Evolutionary conservation across 2,113 vertebrate species (phyloP), one percentile per base, ranked within the genome.

Genomic region (Syrrhaptes paradoxus): DNA sequence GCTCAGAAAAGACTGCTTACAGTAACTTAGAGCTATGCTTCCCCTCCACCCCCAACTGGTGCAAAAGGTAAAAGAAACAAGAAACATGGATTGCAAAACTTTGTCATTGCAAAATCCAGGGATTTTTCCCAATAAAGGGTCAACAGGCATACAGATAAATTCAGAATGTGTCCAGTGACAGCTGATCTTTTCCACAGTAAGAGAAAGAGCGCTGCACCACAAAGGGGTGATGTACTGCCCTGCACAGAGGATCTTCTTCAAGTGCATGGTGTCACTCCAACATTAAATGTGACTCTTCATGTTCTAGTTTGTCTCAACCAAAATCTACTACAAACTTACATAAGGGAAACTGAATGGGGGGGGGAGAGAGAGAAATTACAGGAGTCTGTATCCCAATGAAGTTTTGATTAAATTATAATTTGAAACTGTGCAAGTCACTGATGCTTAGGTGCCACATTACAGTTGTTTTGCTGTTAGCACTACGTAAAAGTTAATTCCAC

Each of bases 361-460:
- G 7, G 3, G 36, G 11, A 3, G 6, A 6, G 10, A 26, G 55
- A 82, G 11, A 88, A n/a, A 51, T 62, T 8, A 31, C 61, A 75
- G 9, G 7, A 17, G 26, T n/a, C 19, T 74, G 32, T 51, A 76
- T 62, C 45, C 41, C 41, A 36, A 57, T 4, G 3, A 80, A 73
- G 26, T 45, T 87, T 75, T 73, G 15, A 82, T 55, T 57, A 84
- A 80, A 83, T 70, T 70, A 65, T 9, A 17, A 20, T 67, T 67
- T 89, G 48, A 90, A 77, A 74, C 25, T 57, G 41, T 21, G n/a
- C 21, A 73, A 70, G 36, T 29, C 63, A 65, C 29, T 0, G 5
- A 73, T 51, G 75, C 19, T 17, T 48, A 17, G 0, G 0, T 54
- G 57, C 63, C 25, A 45, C 17, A 43, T 13, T 29, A 36, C 17